Evolutionary conservation across 2,888 invertebrate species (phyloP).

Genomic region (Ophraella communa): DNA sequence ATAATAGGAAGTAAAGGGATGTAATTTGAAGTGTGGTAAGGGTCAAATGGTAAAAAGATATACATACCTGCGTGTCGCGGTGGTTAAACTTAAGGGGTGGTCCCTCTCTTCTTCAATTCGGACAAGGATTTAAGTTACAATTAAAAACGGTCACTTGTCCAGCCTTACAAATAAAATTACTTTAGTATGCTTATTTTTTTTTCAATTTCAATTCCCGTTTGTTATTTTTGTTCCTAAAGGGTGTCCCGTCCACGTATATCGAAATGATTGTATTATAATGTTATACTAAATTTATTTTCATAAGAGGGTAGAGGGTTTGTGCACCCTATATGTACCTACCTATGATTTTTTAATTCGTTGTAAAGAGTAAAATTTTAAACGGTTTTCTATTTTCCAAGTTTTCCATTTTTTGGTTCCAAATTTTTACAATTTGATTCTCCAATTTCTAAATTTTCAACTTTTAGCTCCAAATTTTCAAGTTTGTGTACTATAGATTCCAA

Average conservation of each 20-base stretch:
- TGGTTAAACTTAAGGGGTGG: conserved; percentile 42
- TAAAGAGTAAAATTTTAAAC: too few species aligned
- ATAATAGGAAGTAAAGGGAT: conserved; percentile 36
- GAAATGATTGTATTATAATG: conserved; percentile 54
- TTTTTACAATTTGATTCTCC: too few species aligned
- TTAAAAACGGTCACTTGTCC: conserved; percentile 49
- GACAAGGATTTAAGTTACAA: conserved; percentile 48
- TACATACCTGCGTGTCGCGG: conserved; percentile 48
- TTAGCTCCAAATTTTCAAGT: too few species aligned
- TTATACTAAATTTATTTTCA: conserved; percentile 54
- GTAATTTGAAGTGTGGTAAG: conserved; percentile 38
- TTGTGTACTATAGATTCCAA: too few species aligned
- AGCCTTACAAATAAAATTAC: conserved; percentile 53
- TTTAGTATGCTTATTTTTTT: too few species aligned
- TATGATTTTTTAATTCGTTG: too few species aligned
- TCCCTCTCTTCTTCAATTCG: conserved; percentile 44
- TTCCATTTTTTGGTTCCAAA: too few species aligned
- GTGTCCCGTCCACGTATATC: conserved; percentile 46
- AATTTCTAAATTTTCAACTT: too few species aligned
- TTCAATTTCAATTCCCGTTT: conserved; percentile 49
- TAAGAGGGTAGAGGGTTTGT: too few species aligned
- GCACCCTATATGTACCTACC: too few species aligned
- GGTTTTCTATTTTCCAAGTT: too few species aligned
- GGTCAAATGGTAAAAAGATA: conserved; percentile 49
- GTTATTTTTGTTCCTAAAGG: conserved; percentile 33